Evolutionary conservation across 2,113 vertebrate genomes (phyloP).

Genomic region (Pelodiscus sinensis): DNA sequence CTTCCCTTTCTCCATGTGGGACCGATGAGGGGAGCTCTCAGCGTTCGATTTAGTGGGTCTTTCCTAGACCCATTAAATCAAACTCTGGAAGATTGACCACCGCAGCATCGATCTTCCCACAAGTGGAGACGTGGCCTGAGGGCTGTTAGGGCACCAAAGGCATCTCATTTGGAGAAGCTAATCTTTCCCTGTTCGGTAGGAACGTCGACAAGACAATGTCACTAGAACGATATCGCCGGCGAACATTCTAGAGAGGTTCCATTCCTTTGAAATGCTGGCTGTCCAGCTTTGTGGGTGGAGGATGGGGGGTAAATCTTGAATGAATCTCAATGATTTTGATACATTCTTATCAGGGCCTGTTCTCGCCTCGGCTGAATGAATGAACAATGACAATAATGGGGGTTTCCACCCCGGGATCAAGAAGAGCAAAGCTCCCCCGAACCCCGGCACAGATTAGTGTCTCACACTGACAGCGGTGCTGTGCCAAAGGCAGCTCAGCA

Average conservation of each 20-base stretch:
- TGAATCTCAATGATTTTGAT: not conserved
- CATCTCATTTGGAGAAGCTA: constrained; percentile 64
- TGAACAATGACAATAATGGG: constrained; percentile 47
- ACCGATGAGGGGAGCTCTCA: too few relatives aligned
- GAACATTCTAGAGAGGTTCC: constrained; percentile 50
- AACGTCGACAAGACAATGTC: constrained; percentile 48
- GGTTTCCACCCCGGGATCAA: constrained; percentile 59
- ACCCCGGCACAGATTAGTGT: constrained; percentile 10
- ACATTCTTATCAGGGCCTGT: constrained; percentile 48
- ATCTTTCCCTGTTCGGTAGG: constrained; percentile 57
- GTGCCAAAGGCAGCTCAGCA: constrained; percentile 38
- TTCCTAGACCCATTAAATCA: too few relatives aligned
- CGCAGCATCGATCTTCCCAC: too few relatives aligned
- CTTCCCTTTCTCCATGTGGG: too few relatives aligned
- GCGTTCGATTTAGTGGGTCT: too few relatives aligned
- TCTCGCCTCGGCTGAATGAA: constrained; percentile 44
- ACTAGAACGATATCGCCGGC: constrained; percentile 61
- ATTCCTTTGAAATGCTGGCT: constrained; percentile 45
- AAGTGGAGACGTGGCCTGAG: not conserved
- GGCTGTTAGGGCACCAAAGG: constrained; percentile 40
- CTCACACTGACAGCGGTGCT: not conserved
- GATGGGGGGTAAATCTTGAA: too few relatives aligned
- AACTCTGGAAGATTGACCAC: too few relatives aligned
- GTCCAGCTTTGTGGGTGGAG: not conserved
- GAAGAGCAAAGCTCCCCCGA: not conserved